Evolutionary conservation across 1,140 invertebrate genomes (phyloP).

Genomic region (Temnothorax nylanderi): DNA sequence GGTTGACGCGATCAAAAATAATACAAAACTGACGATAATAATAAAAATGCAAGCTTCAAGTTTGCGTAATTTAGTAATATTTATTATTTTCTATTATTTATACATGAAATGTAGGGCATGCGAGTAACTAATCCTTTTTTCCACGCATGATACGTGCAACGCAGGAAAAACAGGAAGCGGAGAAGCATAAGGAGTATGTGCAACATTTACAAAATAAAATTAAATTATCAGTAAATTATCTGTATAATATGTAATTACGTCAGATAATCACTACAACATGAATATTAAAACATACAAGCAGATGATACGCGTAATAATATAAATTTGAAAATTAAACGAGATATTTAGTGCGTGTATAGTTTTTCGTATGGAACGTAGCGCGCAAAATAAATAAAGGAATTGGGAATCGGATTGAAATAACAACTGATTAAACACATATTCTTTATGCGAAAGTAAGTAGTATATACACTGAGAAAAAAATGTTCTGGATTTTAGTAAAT

Average conservation of each 20-base stretch:
- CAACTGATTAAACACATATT: not conserved
- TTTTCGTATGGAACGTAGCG: slow-evolving; percentile 1
- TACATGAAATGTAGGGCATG: not conserved
- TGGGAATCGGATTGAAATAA: not conserved
- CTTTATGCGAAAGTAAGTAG: not conserved
- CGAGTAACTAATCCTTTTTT: not conserved
- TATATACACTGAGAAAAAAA: no score
- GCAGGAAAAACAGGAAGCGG: not conserved
- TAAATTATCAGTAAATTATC: slow-evolving; percentile 36
- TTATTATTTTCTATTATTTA: not conserved
- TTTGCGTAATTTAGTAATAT: not conserved
- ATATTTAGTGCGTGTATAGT: not conserved
- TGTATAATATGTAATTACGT: slow-evolving; percentile 14
- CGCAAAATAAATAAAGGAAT: not conserved
- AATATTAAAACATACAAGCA: slow-evolving; percentile 18
- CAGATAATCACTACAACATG: not conserved
- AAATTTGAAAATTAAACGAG: slow-evolving; percentile 36
- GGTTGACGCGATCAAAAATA: not conserved
- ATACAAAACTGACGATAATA: not conserved
- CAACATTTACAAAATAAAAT: slow-evolving; percentile 11
- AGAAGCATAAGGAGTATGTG: not conserved
- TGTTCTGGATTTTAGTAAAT: no score
- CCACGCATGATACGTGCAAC: not conserved
- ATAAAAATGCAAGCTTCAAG: not conserved
- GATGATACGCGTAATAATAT: not conserved